phyloP scores from a whole-genome alignment of 2,888 invertebrate species.

The Euspilapteryx auroguttella region DNA sequence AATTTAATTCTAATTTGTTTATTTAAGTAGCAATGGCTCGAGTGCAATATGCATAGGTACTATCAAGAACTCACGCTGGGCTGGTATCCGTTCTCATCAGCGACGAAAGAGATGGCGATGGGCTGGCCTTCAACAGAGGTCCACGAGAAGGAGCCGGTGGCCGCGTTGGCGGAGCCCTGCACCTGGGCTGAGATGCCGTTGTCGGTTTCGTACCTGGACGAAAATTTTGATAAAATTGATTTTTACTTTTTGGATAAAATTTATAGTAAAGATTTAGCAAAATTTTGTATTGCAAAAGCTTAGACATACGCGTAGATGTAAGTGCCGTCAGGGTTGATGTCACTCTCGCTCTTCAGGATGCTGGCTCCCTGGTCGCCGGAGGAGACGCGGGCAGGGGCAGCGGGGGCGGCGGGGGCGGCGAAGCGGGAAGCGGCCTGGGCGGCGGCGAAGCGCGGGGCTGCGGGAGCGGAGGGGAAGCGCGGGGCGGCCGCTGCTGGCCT shows the following conservation, averaged over 20 bases:
- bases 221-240: background rate
- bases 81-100: background rate
- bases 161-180: conserved; percentile 27
- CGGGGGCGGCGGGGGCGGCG: too few relatives aligned
- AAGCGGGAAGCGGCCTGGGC: too few relatives aligned
- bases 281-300: background rate
- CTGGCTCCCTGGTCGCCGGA: conserved; percentile 20
- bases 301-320: conserved; percentile 45
- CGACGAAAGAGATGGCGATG: conserved; percentile 51
- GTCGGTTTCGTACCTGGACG: conserved; percentile 14
- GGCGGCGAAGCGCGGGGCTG: too few relatives aligned
- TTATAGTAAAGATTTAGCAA: too few relatives aligned
- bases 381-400: conserved; percentile 9
- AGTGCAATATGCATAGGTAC: too few relatives aligned
- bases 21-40: too few relatives aligned
- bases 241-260: too few relatives aligned
- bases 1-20: too few relatives aligned
- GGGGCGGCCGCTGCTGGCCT: background rate
- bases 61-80: background rate
- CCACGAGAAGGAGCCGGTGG: conserved; percentile 37
- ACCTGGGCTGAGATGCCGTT: conserved; percentile 58
- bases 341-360: conserved; percentile 31
- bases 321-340: conserved; percentile 42
- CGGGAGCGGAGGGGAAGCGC: conserved; percentile 1
- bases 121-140: conserved; percentile 55